A percentile compares a stretch with the other conserved stretches of the same genome.
phyloP scores from a whole-genome alignment of 2,113 vertebrate species.

The Salvelinus fontinalis region DNA sequence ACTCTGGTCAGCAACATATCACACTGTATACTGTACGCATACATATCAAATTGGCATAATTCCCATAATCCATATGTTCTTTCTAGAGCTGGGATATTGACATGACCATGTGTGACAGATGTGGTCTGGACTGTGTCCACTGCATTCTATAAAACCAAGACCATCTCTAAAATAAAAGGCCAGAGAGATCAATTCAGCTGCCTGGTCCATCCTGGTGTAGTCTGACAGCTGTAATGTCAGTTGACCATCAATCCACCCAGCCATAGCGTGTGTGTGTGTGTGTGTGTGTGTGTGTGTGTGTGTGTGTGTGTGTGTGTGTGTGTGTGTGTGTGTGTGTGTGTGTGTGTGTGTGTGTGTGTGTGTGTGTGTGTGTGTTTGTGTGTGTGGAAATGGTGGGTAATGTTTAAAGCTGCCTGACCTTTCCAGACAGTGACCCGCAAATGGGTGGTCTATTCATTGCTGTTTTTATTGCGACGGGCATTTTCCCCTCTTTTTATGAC shows the following conservation, averaged over 20 bases:
- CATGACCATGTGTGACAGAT: neutral
- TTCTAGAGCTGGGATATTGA: neutral
- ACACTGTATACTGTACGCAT: no score
- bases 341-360: neutral
- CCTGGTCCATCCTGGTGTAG: conserved; percentile 19
- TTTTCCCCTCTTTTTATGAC: conserved; percentile 61
- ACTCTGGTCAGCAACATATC: no score
- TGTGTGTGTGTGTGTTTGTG: neutral
- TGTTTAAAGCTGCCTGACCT: conserved; percentile 70
- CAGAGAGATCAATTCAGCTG: neutral
- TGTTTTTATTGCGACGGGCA: conserved; percentile 44
- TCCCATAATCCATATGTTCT: neutral
- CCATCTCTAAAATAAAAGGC: neutral
- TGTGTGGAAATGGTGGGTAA: conserved; percentile 47
- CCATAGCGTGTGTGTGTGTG: conserved; percentile 6
- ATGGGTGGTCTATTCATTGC: conserved; percentile 56
- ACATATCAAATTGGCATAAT: no score
- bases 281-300: neutral
- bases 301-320: conserved; percentile 2
- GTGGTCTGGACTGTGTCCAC: neutral
- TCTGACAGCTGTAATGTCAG: conserved; percentile 50
- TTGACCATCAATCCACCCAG: conserved; percentile 34
- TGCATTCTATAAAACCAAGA: neutral
- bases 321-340: conserved; percentile 1
- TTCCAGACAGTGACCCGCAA: conserved; percentile 55